phyloP scores from a whole-genome alignment of 2,888 invertebrate genomes.

The Cylindroiulus punctatus region DNA sequence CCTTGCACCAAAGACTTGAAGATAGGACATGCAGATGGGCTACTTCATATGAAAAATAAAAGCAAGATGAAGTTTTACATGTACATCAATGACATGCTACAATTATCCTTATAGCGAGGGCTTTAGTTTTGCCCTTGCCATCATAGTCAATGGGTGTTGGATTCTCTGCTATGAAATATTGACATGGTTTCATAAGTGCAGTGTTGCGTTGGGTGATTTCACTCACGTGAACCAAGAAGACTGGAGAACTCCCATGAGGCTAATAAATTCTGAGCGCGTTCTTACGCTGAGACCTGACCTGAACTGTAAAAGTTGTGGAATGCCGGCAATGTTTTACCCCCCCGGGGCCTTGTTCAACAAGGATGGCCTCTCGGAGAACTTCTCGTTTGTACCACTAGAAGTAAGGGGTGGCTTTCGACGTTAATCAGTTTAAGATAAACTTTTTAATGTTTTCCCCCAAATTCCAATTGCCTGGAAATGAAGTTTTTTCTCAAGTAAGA shows the following conservation, averaged over 20 bases:
- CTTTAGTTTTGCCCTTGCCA: background rate
- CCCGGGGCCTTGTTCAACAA: background rate
- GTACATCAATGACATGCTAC: no score
- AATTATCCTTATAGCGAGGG: no score
- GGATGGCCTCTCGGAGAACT: background rate
- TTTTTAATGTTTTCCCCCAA: background rate
- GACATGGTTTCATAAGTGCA: no score
- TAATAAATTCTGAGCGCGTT: background rate
- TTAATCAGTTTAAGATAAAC: background rate
- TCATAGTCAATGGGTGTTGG: no score
- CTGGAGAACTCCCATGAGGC: background rate
- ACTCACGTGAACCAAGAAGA: background rate
- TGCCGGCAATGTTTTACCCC: conserved; percentile 19
- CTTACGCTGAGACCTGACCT: conserved; percentile 22
- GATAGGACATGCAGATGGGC: no score
- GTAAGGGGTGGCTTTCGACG: background rate
- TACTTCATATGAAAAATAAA: no score
- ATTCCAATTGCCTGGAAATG: no score
- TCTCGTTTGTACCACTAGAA: background rate
- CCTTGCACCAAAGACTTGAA: no score
- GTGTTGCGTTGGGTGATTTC: background rate
- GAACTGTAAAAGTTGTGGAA: conserved; percentile 34
- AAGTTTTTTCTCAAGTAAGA: no score
- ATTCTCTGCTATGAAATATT: no score
- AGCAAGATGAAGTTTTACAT: no score